Conservation (phyloP, 2,797 vertebrate genomes). For the Sebastes iracundus region DNA sequence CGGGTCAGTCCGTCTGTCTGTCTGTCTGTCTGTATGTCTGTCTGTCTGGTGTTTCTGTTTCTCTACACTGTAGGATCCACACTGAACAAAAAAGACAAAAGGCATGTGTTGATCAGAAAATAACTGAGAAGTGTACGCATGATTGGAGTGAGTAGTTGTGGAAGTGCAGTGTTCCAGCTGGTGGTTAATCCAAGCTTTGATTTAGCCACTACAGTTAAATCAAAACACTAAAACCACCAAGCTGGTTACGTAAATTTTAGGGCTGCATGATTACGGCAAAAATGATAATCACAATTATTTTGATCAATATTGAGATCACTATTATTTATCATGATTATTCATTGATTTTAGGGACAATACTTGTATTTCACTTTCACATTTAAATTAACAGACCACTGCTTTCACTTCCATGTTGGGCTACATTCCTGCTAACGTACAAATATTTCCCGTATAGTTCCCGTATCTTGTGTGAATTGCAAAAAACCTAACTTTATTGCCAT, state of each 20-base stretch:
- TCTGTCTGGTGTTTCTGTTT: not conserved
- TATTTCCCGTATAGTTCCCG: not conserved
- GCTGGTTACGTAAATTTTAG: no score
- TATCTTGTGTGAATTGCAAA: not conserved
- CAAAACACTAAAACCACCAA: not conserved
- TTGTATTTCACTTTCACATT: not conserved
- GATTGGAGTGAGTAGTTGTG: conserved; percentile 4
- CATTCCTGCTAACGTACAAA: not conserved
- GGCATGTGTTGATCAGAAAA: not conserved
- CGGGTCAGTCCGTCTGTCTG: conserved; percentile 70
- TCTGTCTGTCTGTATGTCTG: not conserved
- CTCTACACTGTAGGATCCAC: not conserved
- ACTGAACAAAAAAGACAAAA: not conserved
- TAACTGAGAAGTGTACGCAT: conserved; percentile 11
- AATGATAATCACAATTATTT: no score
- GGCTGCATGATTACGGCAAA: no score
- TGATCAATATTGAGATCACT: no score
- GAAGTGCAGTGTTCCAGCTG: not conserved
- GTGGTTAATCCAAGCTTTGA: not conserved
- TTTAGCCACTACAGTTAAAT: not conserved
- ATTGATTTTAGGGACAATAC: not conserved
- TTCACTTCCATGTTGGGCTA: not conserved
- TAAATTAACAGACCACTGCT: not conserved
- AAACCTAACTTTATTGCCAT: not conserved
- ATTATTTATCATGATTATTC: not conserved